Base-by-base conservation (phyloP, 2,797 vertebrate species). In the Hydrocynus forskahlii region DNA sequence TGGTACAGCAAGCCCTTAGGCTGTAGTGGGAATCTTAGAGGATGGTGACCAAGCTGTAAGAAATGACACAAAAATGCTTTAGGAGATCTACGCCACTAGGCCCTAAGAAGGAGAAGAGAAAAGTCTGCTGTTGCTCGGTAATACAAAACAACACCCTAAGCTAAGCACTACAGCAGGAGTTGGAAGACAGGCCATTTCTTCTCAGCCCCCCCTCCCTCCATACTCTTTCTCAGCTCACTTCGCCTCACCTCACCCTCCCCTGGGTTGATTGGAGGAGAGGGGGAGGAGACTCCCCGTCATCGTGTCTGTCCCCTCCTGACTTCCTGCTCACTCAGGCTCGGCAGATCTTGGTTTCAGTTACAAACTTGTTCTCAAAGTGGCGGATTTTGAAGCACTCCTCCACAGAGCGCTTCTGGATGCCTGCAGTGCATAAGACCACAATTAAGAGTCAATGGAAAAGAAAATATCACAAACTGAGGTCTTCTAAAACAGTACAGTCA, bases 321-420 rank as follows among this genome's bases (percentile, higher is more conserved):
- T 19, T 13, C 10, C 23, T 21, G 25, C 48, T n/a, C 29, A 71
- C 87, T 97, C 92, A 97, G 85, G 95, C 93, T 83, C 94, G 94
- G 89, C 96, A 99, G 92, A 98, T 97, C 89, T 90, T 94, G 79
- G 97, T 98, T 90, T 96, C 95, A 4, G 96, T 95, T 83, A 98
- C 96, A 85, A 97, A 98, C 77, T 92, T 95, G 86, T 97, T 99
- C 86, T 96, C 96, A 76, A 99, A 98, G 91, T 99, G 97, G 82
- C 91, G 95, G 91, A 98, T 96, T 81, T 94, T 94, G 87, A 93
- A 95, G 80, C 97, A 99, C 17, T 95, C 95, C 79, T 96, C 96
- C 2, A 92, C 93, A 1, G 96, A 95, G 68, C 96, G 95, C 88
- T 98, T 98, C 88, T 97, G 95, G 88, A 98, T 93, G 87, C 95